Evolutionary conservation across 2,113 vertebrate species (phyloP), one percentile per base, ranked within the genome.

Genomic region (Halcyon senegalensis): DNA sequence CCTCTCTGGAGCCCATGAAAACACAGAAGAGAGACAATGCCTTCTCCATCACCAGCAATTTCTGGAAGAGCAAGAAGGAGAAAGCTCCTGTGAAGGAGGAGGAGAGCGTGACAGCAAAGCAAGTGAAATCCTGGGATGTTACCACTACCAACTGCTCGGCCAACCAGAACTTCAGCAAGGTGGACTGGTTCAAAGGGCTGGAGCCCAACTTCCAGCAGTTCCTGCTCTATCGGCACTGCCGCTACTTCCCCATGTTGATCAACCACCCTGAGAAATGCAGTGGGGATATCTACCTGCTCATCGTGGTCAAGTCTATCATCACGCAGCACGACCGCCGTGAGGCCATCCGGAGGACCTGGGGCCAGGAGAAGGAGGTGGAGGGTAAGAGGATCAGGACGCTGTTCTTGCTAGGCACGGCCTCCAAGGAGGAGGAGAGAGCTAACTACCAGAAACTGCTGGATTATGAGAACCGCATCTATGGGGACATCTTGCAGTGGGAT

Each of bases 361-460:
- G 99, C 72, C 98, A 94, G 4, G 99, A 99, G 97, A 98, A 96
- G 88, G 97, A 95, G 44, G 43, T 98, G 11, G 91, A 96, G 0
- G 98, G 99, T 17, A 99, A 98, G 89, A 97, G 17, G 13, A 95
- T 99, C 75, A 98, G 98, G 89, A 98, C 97, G 0, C 96, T 99
- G 30, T 99, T 99, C 96, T 98, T 99, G 30, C 95, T 99, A 37
- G 99, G 99, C 25, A 98, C 96, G 0, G 97, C 99, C 3, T 98
- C 99, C 89, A 99, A 98, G 75, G 98, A 98, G 76, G 98, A 95
- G 16, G 99, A 99, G 91, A 96, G 96, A 64, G 96, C 93, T 11
- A 99, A 99, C 97, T 99, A 99, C 91, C 99, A 99, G 97, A 99
- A 99, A 95, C 98, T 99, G 16, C 97, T 99, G 93, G 98, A 99